These are phyloP conservation scores for Aromia moschata DNA, from an alignment of 2,888 invertebrate species.

Conservation along the genomic window DNA sequence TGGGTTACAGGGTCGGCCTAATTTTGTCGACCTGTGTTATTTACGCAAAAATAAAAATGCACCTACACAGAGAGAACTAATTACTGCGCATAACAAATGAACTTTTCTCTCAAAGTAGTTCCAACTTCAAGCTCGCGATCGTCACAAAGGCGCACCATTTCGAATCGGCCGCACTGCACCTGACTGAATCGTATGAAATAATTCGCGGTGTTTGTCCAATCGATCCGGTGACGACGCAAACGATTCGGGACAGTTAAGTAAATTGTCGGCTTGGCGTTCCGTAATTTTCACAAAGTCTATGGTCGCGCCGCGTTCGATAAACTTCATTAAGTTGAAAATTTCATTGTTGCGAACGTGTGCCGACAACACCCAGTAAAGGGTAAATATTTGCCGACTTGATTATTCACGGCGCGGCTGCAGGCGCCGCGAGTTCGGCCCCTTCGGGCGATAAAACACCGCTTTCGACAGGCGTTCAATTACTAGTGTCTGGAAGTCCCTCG, in stretches of 20 bases:
- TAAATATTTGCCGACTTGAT: conserved; percentile 40
- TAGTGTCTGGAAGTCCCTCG: background rate
- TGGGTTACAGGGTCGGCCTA: too few relatives aligned
- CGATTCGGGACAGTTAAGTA: conserved; percentile 31
- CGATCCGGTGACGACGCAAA: conserved; percentile 32
- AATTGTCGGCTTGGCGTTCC: conserved; percentile 34
- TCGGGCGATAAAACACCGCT: conserved; percentile 1
- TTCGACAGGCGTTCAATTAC: conserved; percentile 1
- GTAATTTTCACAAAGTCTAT: conserved; percentile 35
- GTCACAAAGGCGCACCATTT: too few relatives aligned
- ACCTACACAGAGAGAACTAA: too few relatives aligned
- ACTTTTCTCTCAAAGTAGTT: too few relatives aligned
- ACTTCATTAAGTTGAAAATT: conserved; percentile 38
- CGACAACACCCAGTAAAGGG: conserved; percentile 33
- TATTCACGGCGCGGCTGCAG: conserved; percentile 24
- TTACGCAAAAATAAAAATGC: too few relatives aligned
- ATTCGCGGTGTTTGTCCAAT: conserved; percentile 32
- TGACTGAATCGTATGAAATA: too few relatives aligned
- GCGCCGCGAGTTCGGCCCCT: conserved; percentile 1
- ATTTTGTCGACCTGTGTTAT: too few relatives aligned
- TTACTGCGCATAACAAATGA: too few relatives aligned
- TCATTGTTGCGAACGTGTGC: conserved; percentile 37
- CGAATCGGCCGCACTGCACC: too few relatives aligned
- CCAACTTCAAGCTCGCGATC: too few relatives aligned
- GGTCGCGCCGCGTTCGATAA: conserved; percentile 36